Conservation (phyloP, 1,140 invertebrate species). For the Bombus polaris region DNA sequence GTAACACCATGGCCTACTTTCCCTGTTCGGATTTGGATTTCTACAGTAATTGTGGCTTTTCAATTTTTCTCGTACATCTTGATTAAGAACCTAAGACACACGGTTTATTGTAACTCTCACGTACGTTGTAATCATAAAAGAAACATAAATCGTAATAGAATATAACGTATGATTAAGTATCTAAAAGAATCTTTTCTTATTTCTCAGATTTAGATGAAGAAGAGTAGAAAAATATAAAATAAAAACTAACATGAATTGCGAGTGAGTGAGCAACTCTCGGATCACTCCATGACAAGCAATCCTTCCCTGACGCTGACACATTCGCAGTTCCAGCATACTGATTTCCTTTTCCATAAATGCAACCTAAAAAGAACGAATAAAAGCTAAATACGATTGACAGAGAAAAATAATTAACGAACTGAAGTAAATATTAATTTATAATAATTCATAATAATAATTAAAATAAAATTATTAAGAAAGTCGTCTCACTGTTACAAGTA, state of each 20-base stretch:
- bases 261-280: conserved; percentile 76
- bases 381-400: background rate
- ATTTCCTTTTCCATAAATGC: conserved; percentile 81
- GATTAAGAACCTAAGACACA: conserved; percentile 67
- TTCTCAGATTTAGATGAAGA: background rate
- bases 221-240: background rate
- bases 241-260: conserved; percentile 70
- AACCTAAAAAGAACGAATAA: conserved; percentile 74
- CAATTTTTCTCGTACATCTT: conserved; percentile 73
- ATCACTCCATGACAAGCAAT: conserved; percentile 83
- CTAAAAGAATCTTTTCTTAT: background rate
- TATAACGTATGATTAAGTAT: background rate
- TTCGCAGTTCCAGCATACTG: conserved; percentile 83
- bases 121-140: no score
- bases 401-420: background rate
- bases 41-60: conserved; percentile 84
- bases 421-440: background rate
- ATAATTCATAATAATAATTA: no score
- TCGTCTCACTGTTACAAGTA: no score
- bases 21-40: conserved; percentile 82
- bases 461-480: no score
- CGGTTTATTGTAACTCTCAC: background rate
- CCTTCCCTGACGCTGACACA: conserved; percentile 79
- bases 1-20: conserved; percentile 84
- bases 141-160: background rate